Base-by-base conservation (phyloP, 1,140 invertebrate species). In the Phthorimaea operculella region DNA sequence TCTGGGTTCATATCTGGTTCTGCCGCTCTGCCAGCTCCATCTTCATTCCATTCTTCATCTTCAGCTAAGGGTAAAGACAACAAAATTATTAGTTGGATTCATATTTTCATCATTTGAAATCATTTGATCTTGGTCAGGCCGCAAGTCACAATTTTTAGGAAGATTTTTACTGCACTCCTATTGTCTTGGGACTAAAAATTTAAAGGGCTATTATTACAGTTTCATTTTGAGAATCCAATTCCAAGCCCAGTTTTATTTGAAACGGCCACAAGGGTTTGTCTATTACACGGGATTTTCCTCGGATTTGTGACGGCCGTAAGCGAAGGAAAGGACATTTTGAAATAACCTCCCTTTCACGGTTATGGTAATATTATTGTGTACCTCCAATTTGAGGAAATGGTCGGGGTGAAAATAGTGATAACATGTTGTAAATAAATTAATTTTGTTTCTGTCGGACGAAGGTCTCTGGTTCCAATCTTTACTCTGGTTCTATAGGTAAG, bases 21-120 rank as follows among this genome's bases (percentile, higher is more conserved):
- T 18, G 16, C 58, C 44, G 55, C 66, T 8, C 61, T 69, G 33
- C 52, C 57, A 15, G 57, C 65, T 17, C 36, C 57, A 15, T 68
- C 68, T 55, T 77, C 72, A 44, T 60, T 69, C 80, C 76, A 83
- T 57, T 79, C 78, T 21, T 81, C 80, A 51, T 83, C 80, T 52
- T 80, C 80, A 15, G 75, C 80, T 79, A 60, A 16, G 16, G 16
- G 44, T 4, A 47, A 47, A 39, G 6, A 28, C 21, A 28, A 28
- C 21, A 28, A 6, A 28, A 28, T 28, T 4, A 28, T 28, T 28
- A 28, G 6, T 28, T 28, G 21, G 21, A 28, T 28, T 28, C 6
- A 28, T 28, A 28, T 28, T 28, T 28, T 28, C 6, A 28, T 28
- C 2, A 4, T 28, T 28, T 28, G 21, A 6, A 28, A 4, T 28